phyloP scores from a whole-genome alignment of 2,888 invertebrate species.

The Drosophila neutralis region DNA sequence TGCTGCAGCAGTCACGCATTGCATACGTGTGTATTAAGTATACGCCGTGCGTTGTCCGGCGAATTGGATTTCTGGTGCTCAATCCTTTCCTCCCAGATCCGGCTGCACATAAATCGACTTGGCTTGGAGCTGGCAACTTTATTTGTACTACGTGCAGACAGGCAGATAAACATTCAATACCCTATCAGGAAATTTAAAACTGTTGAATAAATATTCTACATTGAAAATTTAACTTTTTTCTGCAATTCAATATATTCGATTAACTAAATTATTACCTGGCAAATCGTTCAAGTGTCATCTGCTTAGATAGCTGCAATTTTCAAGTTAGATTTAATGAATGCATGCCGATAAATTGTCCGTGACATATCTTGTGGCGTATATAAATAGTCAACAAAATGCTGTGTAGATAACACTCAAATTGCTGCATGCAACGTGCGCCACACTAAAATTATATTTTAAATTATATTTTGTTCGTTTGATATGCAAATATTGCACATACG shows the following conservation, averaged over 20 bases:
- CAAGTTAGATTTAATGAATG: slow-evolving; percentile 31
- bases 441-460: slow-evolving; percentile 9
- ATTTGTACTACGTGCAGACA: slow-evolving; percentile 73
- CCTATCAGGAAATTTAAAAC: slow-evolving; percentile 29
- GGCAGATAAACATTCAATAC: slow-evolving; percentile 35
- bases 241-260: slow-evolving; percentile 13
- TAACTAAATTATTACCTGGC: slow-evolving; percentile 11
- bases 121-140: slow-evolving; percentile 54
- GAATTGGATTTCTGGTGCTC: slow-evolving; percentile 44
- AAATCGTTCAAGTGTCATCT: slow-evolving; percentile 54
- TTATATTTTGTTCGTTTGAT: slow-evolving; percentile 16
- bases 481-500: slow-evolving; percentile 47
- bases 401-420: slow-evolving; percentile 37
- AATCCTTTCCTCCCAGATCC: slow-evolving; percentile 1
- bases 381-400: slow-evolving; percentile 38
- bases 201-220: neutral
- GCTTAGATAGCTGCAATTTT: slow-evolving; percentile 28
- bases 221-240: slow-evolving; percentile 20
- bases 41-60: slow-evolving; percentile 71
- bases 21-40: slow-evolving; percentile 75
- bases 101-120: slow-evolving; percentile 37
- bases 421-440: slow-evolving; percentile 10
- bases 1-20: slow-evolving; percentile 68
- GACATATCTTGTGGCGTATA: neutral
- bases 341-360: slow-evolving; percentile 29